These are phyloP conservation scores for Pipra filicauda DNA, from an alignment of 2,113 vertebrate species.

Conservation along the genomic window DNA sequence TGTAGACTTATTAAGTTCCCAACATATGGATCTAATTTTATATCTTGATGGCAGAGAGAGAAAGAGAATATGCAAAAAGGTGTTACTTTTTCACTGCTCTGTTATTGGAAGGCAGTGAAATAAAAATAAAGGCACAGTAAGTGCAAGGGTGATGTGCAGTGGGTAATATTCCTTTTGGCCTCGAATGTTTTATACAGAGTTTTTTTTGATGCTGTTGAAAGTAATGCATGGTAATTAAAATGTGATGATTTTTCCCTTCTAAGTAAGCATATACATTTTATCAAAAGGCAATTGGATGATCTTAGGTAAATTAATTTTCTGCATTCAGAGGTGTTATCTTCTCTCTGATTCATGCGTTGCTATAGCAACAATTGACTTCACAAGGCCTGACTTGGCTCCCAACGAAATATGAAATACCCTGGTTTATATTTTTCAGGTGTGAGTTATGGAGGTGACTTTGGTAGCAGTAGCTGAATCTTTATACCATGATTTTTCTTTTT, in stretches of 20 bases:
- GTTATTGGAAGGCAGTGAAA: slow-evolving; percentile 19
- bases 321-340: slow-evolving; percentile 49
- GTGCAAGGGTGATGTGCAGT: not conserved
- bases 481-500: not conserved
- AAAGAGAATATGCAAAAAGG: not conserved
- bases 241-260: not conserved
- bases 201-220: not conserved
- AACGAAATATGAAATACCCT: slow-evolving; percentile 23
- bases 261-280: not conserved
- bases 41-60: not conserved
- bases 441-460: not conserved
- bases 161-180: not conserved
- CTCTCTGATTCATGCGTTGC: slow-evolving; percentile 43
- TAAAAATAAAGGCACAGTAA: not conserved
- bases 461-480: not conserved
- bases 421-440: slow-evolving; percentile 42
- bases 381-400: slow-evolving; percentile 54
- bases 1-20: slow-evolving; percentile 45
- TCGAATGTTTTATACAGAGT: not conserved
- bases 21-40: slow-evolving; percentile 26
- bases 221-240: slow-evolving; percentile 39
- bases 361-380: slow-evolving; percentile 67
- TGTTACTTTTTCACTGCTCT: not conserved
- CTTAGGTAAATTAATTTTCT: slow-evolving; percentile 53
- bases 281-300: slow-evolving; percentile 37